phyloP scores from a whole-genome alignment of 1,140 invertebrate species.

The Psix sp. region DNA sequence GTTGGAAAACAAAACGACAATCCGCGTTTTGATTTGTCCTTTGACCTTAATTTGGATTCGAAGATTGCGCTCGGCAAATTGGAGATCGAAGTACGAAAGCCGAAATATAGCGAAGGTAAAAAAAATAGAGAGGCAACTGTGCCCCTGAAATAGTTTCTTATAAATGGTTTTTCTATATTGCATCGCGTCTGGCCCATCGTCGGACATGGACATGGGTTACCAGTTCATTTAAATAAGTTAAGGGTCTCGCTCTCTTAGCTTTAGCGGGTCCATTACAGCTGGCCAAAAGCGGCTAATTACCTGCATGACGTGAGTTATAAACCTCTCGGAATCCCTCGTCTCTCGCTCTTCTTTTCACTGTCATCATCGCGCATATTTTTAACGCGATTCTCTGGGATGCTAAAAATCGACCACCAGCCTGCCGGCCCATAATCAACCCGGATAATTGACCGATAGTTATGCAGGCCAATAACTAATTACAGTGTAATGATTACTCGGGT shows the following conservation, averaged over 20 bases:
- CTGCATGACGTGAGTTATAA: constrained; percentile 78
- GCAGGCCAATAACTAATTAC: too few relatives aligned
- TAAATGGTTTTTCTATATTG: constrained; percentile 78
- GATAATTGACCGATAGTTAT: too few relatives aligned
- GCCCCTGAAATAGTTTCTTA: constrained; percentile 73
- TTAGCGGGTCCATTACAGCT: constrained; percentile 76
- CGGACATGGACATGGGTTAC: constrained; percentile 76
- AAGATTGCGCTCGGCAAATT: too few relatives aligned
- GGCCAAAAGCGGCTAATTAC: constrained; percentile 77
- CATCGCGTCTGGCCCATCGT: constrained; percentile 70
- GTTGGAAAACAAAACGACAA: background rate
- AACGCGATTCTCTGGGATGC: too few relatives aligned
- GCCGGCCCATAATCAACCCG: too few relatives aligned
- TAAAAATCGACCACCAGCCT: too few relatives aligned
- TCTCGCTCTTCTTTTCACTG: too few relatives aligned
- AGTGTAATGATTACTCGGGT: too few relatives aligned
- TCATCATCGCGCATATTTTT: too few relatives aligned
- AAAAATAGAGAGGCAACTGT: constrained; percentile 45
- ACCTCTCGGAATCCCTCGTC: too few relatives aligned
- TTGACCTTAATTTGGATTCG: too few relatives aligned
- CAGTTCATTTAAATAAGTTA: constrained; percentile 78
- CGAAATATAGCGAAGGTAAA: background rate
- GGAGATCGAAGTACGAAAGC: too few relatives aligned
- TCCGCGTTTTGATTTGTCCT: background rate
- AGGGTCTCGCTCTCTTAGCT: constrained; percentile 73